Base-by-base conservation (phyloP, 1,140 invertebrate genomes). In the Probaryconus sp. region DNA sequence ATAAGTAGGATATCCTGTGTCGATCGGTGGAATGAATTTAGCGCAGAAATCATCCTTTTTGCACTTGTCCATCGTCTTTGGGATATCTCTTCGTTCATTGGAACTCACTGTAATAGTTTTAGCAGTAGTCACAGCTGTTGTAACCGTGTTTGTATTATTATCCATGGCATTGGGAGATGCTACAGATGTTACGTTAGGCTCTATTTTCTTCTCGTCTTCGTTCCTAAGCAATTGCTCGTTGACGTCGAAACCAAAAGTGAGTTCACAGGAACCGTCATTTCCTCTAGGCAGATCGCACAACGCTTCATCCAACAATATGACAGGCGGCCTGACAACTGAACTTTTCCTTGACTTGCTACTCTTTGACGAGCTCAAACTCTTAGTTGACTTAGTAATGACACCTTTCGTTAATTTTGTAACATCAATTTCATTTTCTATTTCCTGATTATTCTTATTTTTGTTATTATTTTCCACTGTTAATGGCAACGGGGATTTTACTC, bases 241-340 rank as follows among this genome's bases (percentile, higher is more conserved):
- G 35, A 92, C 87, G 76, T 92, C 92, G 77, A 93, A 93, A 10
- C 92, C 92, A 80, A 93, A 93, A 5, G 90, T 91, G 45, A 91
- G 87, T 75, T 91, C 88, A 70, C 89, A 89, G 4, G 89, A 86
- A 61, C 85, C 82, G 7, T 68, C 82, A 11, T 48, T 63, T 56
- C 73, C 83, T 55, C 83, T 88, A 4, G 84, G 80, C 6, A 77
- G 33, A 26, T 86, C 84, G 1, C 81, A 79, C n/a, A 85, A 77
- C 6, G 83, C 84, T 72, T 90, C 88, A 55, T 90, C 90, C 73
- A 92, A 77, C 35, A 93, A 87, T 48, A 93, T 90, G 5, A 92
- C 91, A 1, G 91, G 87, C 2, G 91, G 91, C 42, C 90, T 86
- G 5, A 87, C 16, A n/a, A 61, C 18, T 37, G 42, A 75, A 50